These are phyloP conservation scores for Monopis laevigella DNA, from an alignment of 2,888 invertebrate species.

Conservation along the genomic window DNA sequence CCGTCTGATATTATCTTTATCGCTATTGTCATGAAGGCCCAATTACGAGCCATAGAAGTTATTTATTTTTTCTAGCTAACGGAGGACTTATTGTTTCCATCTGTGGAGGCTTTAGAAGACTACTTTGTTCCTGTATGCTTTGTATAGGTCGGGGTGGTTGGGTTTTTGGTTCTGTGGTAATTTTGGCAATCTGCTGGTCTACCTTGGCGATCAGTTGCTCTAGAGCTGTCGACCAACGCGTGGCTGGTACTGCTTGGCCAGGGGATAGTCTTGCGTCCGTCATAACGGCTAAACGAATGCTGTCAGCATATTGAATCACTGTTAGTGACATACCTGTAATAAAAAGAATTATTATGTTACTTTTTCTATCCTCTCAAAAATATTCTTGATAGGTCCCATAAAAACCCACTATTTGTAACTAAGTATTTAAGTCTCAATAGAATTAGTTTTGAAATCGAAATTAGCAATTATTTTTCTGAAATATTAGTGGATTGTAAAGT, in stretches of 20 bases:
- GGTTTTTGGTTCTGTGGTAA: conserved; percentile 29
- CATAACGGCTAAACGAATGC: conserved; percentile 75
- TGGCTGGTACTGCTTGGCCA: conserved; percentile 65
- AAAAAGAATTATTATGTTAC: background rate
- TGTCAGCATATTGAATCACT: conserved; percentile 73
- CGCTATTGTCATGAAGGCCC: background rate
- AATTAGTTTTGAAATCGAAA: too few species aligned
- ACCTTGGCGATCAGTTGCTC: conserved; percentile 44
- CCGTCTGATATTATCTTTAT: background rate
- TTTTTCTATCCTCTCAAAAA: too few species aligned
- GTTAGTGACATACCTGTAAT: conserved; percentile 76
- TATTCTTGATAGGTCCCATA: too few species aligned
- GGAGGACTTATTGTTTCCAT: conserved; percentile 38
- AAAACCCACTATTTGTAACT: too few species aligned
- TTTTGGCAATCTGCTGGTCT: conserved; percentile 49
- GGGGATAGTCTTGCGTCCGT: conserved; percentile 75
- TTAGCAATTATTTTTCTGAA: too few species aligned
- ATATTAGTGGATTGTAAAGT: too few species aligned
- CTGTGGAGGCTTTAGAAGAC: conserved; percentile 32
- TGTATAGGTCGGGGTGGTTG: background rate
- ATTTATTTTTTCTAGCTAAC: conserved; percentile 26
- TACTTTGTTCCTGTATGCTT: conserved; percentile 16
- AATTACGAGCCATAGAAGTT: background rate
- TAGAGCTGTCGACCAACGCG: conserved; percentile 46
- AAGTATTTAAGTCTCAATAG: too few species aligned